Base-by-base conservation (phyloP, 2,113 vertebrate genomes). In the Cyprinodon variegatus region DNA sequence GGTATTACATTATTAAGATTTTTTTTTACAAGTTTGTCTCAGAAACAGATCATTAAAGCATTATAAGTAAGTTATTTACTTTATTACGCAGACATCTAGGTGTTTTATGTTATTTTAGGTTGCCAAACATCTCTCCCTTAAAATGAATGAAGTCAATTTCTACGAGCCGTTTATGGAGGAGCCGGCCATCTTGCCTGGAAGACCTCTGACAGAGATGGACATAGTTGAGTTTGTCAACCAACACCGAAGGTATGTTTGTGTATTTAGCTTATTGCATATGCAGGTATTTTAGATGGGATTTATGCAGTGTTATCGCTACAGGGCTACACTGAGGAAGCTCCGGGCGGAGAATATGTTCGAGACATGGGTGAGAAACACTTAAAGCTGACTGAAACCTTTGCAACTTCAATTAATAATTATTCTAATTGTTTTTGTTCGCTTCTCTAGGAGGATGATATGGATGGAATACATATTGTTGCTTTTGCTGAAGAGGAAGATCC, bases 101-200 rank as follows among this genome's bases (percentile, higher is more conserved):
- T 11, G 9, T 61, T 14, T 13, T 48, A 3, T 7, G 6, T 65
- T 65, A 80, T 7, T 78, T 66, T 72, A 99, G 98, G 96, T 98
- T 59, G 96, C 97, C 70, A 99, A 98, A 95, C 97, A 98, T 72
- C 91, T 99, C 22, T 97, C 96, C 46, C 93, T 99, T 69, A 99
- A 99, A 92, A 95, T 98, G 92, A 99, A 99, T 0, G 96, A 98
- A 78, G 96, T 99, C n/a, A 96, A 98, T 83, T 99, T 99, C 89
- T 99, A 98, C 0, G 98, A 99, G 88, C 96, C 98, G 0, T 99
- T 99, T 83, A 99, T 99, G 97, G 96, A 98, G 4, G 96, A 99
- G 14, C 96, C 97, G 0, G 90, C 94, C 61, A 92, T 95, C 67
- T 93, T 99, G 74, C 97, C 98, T 0, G 95, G 96, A 43, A 97